A percentile compares a stretch with the other conserved stretches of the same genome.
Evolutionary conservation across 2,888 invertebrate genomes (phyloP).

Genomic region (Campoletis raptor): DNA sequence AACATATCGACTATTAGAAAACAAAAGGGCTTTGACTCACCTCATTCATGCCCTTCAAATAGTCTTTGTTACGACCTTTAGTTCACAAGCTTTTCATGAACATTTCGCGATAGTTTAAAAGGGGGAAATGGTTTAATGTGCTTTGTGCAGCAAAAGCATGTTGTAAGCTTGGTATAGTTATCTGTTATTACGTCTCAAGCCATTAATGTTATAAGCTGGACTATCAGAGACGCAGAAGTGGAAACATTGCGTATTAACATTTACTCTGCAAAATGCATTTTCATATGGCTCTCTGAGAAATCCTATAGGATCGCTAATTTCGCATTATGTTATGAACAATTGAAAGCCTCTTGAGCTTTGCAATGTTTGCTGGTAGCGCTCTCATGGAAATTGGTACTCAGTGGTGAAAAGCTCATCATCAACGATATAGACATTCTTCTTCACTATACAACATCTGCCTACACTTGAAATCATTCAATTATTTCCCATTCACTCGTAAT

Average conservation of each 20-base stretch:
- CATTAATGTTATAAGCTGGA: slow-evolving; percentile 56
- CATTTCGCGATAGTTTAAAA: not conserved
- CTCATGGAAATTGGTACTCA: not conserved
- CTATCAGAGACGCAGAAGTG: slow-evolving; percentile 13
- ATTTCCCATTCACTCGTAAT: not conserved
- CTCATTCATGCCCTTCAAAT: slow-evolving; percentile 11
- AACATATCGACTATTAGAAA: slow-evolving; percentile 15
- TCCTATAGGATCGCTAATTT: not conserved
- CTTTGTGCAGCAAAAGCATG: slow-evolving; percentile 23
- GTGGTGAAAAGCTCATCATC: slow-evolving; percentile 9
- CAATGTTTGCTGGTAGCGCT: slow-evolving; percentile 12
- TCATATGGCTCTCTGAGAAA: not conserved
- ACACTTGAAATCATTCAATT: not conserved
- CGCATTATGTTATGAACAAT: slow-evolving; percentile 24
- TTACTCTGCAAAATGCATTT: not conserved
- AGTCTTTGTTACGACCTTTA: not conserved
- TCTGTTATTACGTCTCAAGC: slow-evolving; percentile 60
- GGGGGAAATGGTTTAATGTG: not conserved
- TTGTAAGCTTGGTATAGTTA: slow-evolving; percentile 57
- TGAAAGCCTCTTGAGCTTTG: slow-evolving; percentile 21
- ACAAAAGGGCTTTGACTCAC: slow-evolving; percentile 18
- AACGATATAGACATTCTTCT: not conserved
- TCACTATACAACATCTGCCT: not conserved
- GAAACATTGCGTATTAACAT: slow-evolving; percentile 13
- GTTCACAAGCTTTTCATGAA: not conserved